These are phyloP conservation scores for Caenorhabditis macrosperma DNA, from an alignment of 2,888 invertebrate species.

Conservation along the genomic window DNA sequence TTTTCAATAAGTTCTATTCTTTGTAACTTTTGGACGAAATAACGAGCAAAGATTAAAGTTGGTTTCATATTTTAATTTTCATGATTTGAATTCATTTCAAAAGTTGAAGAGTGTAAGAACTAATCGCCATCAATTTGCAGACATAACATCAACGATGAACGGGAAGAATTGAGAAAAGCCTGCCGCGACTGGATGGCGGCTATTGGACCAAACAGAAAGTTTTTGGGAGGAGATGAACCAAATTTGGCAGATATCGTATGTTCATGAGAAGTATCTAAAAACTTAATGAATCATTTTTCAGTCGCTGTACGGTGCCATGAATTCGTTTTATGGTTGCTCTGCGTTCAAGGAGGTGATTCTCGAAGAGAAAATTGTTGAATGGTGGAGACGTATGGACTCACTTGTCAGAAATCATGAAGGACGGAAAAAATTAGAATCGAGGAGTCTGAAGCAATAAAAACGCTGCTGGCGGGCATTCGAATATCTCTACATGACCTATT, in stretches of 20 bases:
- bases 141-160: slow-evolving; percentile 89
- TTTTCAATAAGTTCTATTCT: too few species aligned
- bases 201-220: slow-evolving; percentile 85
- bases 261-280: not conserved
- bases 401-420: slow-evolving; percentile 68
- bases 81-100: not conserved
- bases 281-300: slow-evolving; percentile 35
- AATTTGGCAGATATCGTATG: slow-evolving; percentile 90
- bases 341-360: slow-evolving; percentile 77
- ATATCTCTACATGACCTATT: not conserved
- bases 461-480: not conserved
- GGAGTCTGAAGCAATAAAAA: slow-evolving; percentile 27
- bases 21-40: too few species aligned
- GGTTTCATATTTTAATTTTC: not conserved
- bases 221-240: slow-evolving; percentile 90
- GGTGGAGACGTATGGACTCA: slow-evolving; percentile 70
- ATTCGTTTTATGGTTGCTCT: slow-evolving; percentile 76
- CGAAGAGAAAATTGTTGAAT: slow-evolving; percentile 69
- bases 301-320: slow-evolving; percentile 77
- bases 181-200: slow-evolving; percentile 88
- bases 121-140: slow-evolving; percentile 81
- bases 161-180: slow-evolving; percentile 91
- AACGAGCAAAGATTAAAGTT: too few species aligned
- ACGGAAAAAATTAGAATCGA: slow-evolving; percentile 43
- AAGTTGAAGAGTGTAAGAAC: not conserved